These are phyloP conservation scores for Sinelater perroti DNA, from an alignment of 2,888 invertebrate genomes.

Conservation along the genomic window DNA sequence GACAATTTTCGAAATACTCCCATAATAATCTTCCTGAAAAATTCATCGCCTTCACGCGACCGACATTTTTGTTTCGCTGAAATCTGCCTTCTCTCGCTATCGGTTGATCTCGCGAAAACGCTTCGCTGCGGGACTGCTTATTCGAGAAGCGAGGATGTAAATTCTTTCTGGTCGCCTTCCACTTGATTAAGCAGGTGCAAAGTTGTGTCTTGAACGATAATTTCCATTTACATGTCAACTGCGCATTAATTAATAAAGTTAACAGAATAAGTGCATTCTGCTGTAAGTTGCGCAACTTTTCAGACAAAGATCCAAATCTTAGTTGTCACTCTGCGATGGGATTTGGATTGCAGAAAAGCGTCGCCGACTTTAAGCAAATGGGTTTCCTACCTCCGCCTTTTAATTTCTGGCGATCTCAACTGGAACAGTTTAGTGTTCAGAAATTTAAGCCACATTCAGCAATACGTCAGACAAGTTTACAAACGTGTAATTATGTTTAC, in stretches of 20 bases:
- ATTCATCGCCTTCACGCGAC: constrained; percentile 4
- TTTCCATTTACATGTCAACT: constrained; percentile 59
- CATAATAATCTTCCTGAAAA: constrained; percentile 25
- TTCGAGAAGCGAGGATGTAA: neutral
- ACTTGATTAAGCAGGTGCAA: too few species aligned
- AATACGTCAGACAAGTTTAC: too few species aligned
- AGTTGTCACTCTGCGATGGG: constrained; percentile 52
- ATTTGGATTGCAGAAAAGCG: constrained; percentile 42
- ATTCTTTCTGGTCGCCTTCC: too few species aligned
- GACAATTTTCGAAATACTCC: constrained; percentile 24
- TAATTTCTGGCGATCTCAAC: constrained; percentile 18
- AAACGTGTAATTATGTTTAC: too few species aligned
- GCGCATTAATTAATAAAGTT: constrained; percentile 61
- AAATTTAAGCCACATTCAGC: too few species aligned
- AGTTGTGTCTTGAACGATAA: constrained; percentile 55
- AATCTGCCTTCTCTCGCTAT: too few species aligned
- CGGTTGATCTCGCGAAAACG: too few species aligned
- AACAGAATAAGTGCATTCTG: constrained; percentile 60
- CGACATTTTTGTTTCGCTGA: neutral
- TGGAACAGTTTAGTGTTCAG: too few species aligned
- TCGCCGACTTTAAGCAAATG: constrained; percentile 31
- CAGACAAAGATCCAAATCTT: constrained; percentile 49
- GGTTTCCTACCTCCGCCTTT: constrained; percentile 26
- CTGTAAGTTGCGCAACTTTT: constrained; percentile 56
- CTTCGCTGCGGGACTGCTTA: too few species aligned